phyloP scores from a whole-genome alignment of 1,140 invertebrate genomes.

The Platorchestia sp. region DNA sequence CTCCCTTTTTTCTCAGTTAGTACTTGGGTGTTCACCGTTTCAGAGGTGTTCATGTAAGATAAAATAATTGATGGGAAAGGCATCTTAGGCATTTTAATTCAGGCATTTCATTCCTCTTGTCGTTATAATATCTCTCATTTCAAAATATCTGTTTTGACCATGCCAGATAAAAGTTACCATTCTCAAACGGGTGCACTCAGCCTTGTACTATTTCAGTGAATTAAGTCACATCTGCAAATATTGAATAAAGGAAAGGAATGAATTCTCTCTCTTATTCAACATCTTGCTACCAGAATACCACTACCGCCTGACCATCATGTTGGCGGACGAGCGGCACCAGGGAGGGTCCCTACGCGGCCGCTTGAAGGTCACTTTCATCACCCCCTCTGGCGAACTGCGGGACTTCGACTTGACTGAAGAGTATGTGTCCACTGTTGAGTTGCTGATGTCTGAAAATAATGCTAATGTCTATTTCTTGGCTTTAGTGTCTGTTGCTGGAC shows the following conservation, averaged over 20 bases:
- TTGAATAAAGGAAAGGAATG: neutral
- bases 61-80: too few species aligned
- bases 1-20: too few species aligned
- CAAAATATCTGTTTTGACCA: too few species aligned
- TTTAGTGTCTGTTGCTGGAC: too few species aligned
- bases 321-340: slow-evolving; percentile 52
- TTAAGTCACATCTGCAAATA: neutral
- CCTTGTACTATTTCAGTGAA: neutral
- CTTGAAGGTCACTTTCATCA: slow-evolving; percentile 63
- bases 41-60: too few species aligned
- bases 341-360: slow-evolving; percentile 57
- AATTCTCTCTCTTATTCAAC: neutral
- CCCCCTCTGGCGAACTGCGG: slow-evolving; percentile 59
- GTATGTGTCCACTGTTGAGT: neutral
- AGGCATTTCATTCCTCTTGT: too few species aligned
- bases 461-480: too few species aligned
- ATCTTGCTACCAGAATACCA: slow-evolving; percentile 33
- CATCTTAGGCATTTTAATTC: too few species aligned
- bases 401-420: slow-evolving; percentile 62
- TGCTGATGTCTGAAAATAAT: too few species aligned
- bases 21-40: too few species aligned
- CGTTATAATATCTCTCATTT: too few species aligned
- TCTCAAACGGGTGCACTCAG: neutral
- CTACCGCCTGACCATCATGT: slow-evolving; percentile 57
- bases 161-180: neutral